phyloP scores from a whole-genome alignment of 2,113 vertebrate genomes.

The Notothenia rossii region DNA sequence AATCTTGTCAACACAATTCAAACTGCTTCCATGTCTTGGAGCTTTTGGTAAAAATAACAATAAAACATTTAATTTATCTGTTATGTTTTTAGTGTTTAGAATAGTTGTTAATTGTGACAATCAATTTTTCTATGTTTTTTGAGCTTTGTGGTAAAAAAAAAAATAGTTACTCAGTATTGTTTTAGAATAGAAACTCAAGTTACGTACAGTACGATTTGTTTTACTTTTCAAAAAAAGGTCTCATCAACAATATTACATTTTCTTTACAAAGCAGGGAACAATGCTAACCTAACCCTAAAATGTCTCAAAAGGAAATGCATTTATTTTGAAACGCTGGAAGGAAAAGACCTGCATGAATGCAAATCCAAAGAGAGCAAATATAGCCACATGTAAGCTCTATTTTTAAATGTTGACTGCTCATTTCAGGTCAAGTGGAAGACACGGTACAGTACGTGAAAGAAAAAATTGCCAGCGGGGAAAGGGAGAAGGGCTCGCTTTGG shows the following conservation, averaged over 20 bases:
- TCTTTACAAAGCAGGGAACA: too few relatives aligned
- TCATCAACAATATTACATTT: too few relatives aligned
- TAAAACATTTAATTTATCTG: background rate
- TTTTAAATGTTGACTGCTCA: conserved; percentile 66
- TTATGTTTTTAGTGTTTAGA: too few relatives aligned
- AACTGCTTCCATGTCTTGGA: too few relatives aligned
- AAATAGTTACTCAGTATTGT: background rate
- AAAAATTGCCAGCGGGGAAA: conserved; percentile 59
- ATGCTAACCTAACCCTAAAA: background rate
- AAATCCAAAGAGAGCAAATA: conserved; percentile 33
- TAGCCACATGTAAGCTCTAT: conserved; percentile 50
- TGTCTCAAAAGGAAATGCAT: conserved; percentile 1
- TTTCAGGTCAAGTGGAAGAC: conserved; percentile 68
- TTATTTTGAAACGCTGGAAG: conserved; percentile 22
- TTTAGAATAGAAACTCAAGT: background rate
- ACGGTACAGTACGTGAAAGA: conserved; percentile 29
- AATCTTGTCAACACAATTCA: background rate
- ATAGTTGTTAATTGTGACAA: too few relatives aligned
- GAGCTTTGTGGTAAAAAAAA: background rate
- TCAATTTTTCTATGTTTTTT: background rate
- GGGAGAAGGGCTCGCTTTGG: conserved; percentile 49
- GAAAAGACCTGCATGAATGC: conserved; percentile 26
- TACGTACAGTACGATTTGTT: background rate
- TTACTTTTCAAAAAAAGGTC: background rate
- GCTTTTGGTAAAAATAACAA: background rate